Evolutionary conservation across 1,140 invertebrate species (phyloP).

Genomic region (Drosophila orena): DNA sequence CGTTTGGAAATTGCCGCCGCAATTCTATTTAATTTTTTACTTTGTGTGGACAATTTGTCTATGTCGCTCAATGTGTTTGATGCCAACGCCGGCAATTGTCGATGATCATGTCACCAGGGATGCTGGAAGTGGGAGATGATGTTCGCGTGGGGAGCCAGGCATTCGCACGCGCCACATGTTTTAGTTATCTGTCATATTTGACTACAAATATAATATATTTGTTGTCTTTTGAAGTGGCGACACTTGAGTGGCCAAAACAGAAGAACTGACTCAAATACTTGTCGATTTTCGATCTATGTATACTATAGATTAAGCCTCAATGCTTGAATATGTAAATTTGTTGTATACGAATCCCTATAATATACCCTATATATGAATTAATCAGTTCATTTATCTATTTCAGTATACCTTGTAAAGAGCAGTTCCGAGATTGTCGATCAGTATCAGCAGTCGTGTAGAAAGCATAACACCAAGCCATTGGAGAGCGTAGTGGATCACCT

Average conservation of each 20-base stretch:
- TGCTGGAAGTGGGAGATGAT: constrained; percentile 12
- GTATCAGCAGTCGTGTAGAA: constrained; percentile 90
- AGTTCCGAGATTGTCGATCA: constrained; percentile 87
- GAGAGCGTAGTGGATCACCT: constrained; percentile 90
- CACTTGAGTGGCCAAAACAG: constrained; percentile 47
- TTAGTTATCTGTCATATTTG: constrained; percentile 51
- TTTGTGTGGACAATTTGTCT: constrained; percentile 72
- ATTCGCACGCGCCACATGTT: constrained; percentile 59
- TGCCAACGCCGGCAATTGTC: constrained; percentile 38
- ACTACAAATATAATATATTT: constrained; percentile 31
- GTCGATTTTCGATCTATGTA: no score
- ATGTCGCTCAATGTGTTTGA: constrained; percentile 39
- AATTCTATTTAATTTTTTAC: constrained; percentile 55
- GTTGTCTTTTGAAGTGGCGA: constrained; percentile 38
- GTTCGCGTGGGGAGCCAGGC: background rate
- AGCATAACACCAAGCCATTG: constrained; percentile 89
- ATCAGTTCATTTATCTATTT: constrained; percentile 5
- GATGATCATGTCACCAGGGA: constrained; percentile 23
- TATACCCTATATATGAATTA: background rate
- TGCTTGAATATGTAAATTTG: background rate
- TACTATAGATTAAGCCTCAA: background rate
- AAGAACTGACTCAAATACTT: constrained; percentile 9
- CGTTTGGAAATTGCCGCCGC: constrained; percentile 71
- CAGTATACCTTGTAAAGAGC: constrained; percentile 72
- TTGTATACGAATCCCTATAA: background rate